Percentiles rank a stretch among this genome's conserved stretches.
These are phyloP conservation scores for Gymnoscopelus microlampas DNA, from an alignment of 2,797 vertebrate genomes.

Conservation along the genomic window DNA sequence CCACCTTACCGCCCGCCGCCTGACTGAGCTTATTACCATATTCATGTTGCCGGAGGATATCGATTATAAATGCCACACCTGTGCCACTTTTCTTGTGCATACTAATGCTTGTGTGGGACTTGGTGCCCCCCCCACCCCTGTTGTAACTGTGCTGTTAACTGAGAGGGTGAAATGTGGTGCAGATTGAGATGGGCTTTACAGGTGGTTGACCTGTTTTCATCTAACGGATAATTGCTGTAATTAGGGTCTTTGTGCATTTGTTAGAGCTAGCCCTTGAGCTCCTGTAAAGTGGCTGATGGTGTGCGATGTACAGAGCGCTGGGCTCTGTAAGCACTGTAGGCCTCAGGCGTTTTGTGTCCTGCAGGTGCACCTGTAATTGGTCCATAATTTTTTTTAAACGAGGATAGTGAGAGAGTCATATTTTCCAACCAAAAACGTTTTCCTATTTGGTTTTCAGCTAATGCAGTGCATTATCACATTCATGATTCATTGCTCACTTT, in stretches of 20 bases:
- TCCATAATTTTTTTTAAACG: slow-evolving; percentile 20
- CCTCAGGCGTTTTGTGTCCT: slow-evolving; percentile 46
- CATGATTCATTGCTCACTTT: no score
- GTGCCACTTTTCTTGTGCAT: slow-evolving; percentile 61
- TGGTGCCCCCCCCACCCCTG: slow-evolving; percentile 17
- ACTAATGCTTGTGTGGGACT: slow-evolving; percentile 28
- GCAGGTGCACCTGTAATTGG: slow-evolving; percentile 32
- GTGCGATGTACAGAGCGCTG: slow-evolving; percentile 20
- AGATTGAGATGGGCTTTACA: slow-evolving; percentile 40
- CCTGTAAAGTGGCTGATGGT: slow-evolving; percentile 34
- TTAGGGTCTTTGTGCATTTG: slow-evolving; percentile 47
- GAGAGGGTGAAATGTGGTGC: no score
- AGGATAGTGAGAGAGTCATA: not conserved
- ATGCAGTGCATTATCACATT: no score
- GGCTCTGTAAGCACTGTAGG: slow-evolving; percentile 29
- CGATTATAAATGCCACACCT: slow-evolving; percentile 78
- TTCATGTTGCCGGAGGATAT: slow-evolving; percentile 76
- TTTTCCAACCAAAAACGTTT: no score
- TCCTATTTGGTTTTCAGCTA: no score
- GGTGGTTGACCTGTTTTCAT: slow-evolving; percentile 42
- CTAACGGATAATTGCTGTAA: slow-evolving; percentile 61
- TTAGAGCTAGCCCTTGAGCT: slow-evolving; percentile 45
- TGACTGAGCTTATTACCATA: slow-evolving; percentile 75
- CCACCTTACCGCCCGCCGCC: slow-evolving; percentile 55
- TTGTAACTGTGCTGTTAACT: not conserved